Evolutionary conservation across 2,888 invertebrate species (phyloP), one percentile per base, ranked within the genome.

Genomic region (Leptinotarsa tumamoca): DNA sequence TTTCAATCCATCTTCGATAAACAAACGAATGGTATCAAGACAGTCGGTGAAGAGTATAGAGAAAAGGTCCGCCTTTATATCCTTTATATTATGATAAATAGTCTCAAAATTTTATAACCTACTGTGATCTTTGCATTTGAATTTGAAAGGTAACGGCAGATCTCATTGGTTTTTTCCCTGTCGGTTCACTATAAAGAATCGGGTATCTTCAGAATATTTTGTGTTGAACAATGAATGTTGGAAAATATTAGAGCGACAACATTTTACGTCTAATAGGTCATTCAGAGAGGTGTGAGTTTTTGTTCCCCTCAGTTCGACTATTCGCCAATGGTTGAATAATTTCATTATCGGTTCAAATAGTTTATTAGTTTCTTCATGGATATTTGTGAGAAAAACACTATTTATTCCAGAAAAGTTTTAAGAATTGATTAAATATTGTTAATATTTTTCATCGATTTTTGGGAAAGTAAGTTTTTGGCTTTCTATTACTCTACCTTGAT

Each of bases 21-120:
- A 71, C 74, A 71, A 74, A 74, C 74, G 74, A 74, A 74, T 63
- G 63, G 63, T 27, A 63, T 63, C 63, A 63, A 43, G 63, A 17
- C 63, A 33, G 58, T 58, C 58, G 58, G 58, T 23, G 58, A 23
- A 23, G 58, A 58, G 23, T 58, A 23, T 23, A 58, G 58, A 58
- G 63, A 63, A 33, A 27, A 43, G 63, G 63, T 43, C 63, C 33
- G 17, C 33, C 63, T 68, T 63, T 63, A 63, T 63, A 43, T 63
- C 63, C 63, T 63, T 63, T 63, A 63, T 63, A 63, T 77, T 82
- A 81, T 85, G 84, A 85, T 85, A 84, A 84, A 85, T 85, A 81
- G 83, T 82, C 78, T 81, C 77, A 80, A 81, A 81, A 81, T 82
- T 78, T 81, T 63, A 78, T 81, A 74, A 79, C 81, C 81, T 81